A percentile compares a stretch with the other conserved stretches of the same genome.
phyloP scores from a whole-genome alignment of 2,797 vertebrate species.

The Labroides dimidiatus region DNA sequence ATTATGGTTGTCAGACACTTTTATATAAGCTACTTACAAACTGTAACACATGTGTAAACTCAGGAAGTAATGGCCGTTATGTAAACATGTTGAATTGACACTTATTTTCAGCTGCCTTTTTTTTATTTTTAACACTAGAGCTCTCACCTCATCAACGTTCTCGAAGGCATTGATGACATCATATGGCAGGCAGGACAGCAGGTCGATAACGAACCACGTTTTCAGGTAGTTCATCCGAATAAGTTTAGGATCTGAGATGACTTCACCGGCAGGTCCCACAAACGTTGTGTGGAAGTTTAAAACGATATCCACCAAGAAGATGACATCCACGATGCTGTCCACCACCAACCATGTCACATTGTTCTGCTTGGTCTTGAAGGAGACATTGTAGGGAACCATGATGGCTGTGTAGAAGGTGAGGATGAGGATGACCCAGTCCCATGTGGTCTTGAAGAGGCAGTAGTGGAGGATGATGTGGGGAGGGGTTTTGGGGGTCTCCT shows the following conservation, averaged over 20 bases:
- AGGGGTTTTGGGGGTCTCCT: constrained; percentile 98
- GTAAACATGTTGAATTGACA: not conserved
- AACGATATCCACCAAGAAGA: constrained; percentile 98
- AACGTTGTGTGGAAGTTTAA: constrained; percentile 99
- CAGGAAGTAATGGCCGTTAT: too few relatives aligned
- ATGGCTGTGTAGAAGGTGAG: constrained; percentile 99
- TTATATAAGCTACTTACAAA: too few relatives aligned
- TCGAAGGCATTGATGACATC: constrained; percentile 99
- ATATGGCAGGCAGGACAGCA: constrained; percentile 97
- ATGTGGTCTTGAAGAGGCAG: constrained; percentile 99
- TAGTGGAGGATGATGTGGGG: constrained; percentile 99
- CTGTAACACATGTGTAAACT: too few relatives aligned
- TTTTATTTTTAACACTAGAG: not conserved
- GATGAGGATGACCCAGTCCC: constrained; percentile 99
- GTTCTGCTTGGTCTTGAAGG: constrained; percentile 99
- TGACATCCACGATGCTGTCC: constrained; percentile 98
- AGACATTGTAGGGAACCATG: constrained; percentile 99
- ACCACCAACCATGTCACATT: constrained; percentile 98
- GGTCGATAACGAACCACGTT: constrained; percentile 99
- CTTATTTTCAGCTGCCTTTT: not conserved
- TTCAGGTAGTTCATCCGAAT: constrained; percentile 99
- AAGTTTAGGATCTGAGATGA: constrained; percentile 98
- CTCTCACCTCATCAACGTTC: constrained; percentile 98
- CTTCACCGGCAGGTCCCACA: constrained; percentile 97
- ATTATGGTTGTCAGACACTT: too few relatives aligned